These are phyloP conservation scores for Lophochroa leadbeateri DNA, from an alignment of 2,113 vertebrate genomes.

Conservation along the genomic window DNA sequence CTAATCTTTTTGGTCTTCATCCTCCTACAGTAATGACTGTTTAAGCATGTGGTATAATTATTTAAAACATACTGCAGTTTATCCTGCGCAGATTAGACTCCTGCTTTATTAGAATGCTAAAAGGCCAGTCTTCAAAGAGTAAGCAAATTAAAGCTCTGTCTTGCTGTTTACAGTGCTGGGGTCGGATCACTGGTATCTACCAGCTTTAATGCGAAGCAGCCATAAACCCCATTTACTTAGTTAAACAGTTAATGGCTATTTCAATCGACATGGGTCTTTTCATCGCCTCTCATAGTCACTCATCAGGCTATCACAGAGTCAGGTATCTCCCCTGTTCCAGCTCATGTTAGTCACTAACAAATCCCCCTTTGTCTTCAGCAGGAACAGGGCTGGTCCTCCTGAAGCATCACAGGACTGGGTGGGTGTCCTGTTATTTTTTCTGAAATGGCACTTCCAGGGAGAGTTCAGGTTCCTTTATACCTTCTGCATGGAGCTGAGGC, in stretches of 20 bases:
- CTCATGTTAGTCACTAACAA: not conserved
- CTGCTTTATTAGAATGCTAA: constrained; percentile 20
- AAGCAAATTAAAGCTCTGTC: constrained; percentile 39
- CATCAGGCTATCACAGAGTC: not conserved
- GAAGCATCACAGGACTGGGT: not conserved
- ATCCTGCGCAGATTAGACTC: constrained; percentile 21
- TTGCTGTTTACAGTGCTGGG: constrained; percentile 26
- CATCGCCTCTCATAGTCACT: not conserved
- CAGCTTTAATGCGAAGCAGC: not conserved
- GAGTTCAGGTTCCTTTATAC: not conserved
- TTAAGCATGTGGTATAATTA: constrained; percentile 37
- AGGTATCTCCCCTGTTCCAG: not conserved
- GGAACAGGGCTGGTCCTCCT: not conserved
- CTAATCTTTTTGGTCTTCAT: constrained; percentile 43
- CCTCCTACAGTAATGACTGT: constrained; percentile 16
- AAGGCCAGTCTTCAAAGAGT: constrained; percentile 46
- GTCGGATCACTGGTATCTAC: constrained; percentile 9
- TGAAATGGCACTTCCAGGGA: not conserved
- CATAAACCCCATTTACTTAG: not conserved
- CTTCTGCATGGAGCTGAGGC: not conserved
- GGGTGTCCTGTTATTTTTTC: not conserved
- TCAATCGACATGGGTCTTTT: not conserved
- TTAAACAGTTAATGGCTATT: not conserved
- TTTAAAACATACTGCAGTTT: constrained; percentile 38
- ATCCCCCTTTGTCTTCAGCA: not conserved